Conservation (phyloP, 2,797 vertebrate genomes). For the Scarus forsteni region DNA sequence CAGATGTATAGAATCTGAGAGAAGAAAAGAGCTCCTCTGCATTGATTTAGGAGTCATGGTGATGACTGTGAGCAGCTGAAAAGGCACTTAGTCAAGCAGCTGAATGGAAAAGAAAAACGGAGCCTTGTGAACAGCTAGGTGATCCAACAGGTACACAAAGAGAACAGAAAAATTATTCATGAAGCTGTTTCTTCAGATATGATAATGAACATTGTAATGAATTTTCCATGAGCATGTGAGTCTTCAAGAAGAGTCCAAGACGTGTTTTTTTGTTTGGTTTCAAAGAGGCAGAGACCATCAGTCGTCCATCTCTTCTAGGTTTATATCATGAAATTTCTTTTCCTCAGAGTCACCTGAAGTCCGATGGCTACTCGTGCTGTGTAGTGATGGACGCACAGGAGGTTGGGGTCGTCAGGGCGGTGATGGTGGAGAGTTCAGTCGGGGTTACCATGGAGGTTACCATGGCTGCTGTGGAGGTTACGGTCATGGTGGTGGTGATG, state of each 20-base stretch:
- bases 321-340: background rate
- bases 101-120: conserved; percentile 7
- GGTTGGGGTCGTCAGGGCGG: conserved; percentile 26
- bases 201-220: no score
- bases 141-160: conserved; percentile 4
- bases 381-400: conserved; percentile 11
- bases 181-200: background rate
- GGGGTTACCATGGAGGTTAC: conserved; percentile 2
- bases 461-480: conserved; percentile 8
- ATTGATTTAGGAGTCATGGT: background rate
- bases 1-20: background rate
- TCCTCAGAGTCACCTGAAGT: background rate
- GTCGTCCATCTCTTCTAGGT: background rate
- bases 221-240: conserved; percentile 12
- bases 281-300: background rate
- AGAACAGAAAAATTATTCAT: conserved; percentile 9
- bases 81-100: conserved; percentile 58
- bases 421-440: conserved; percentile 39
- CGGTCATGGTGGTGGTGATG: background rate
- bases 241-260: conserved; percentile 10
- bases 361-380: conserved; percentile 13
- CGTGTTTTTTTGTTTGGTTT: background rate
- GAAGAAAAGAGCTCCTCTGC: background rate
- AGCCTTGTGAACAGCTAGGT: background rate
- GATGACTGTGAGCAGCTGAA: conserved; percentile 16